These are phyloP conservation scores for Thaumetopoea pityocampa DNA, from an alignment of 1,140 invertebrate genomes.

Conservation along the genomic window DNA sequence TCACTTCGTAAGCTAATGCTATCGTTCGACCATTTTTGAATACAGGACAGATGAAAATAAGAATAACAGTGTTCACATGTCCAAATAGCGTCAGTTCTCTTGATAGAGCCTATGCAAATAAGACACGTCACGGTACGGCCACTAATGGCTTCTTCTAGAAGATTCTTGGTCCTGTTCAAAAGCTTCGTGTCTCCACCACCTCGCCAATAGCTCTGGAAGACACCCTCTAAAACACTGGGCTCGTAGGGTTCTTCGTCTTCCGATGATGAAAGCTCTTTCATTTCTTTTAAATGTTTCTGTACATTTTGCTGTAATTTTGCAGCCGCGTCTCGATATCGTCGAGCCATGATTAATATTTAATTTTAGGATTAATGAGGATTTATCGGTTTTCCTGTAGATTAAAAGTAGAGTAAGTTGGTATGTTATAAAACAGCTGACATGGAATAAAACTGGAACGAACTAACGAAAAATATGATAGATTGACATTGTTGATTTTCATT, in stretches of 20 bases:
- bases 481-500: too few relatives aligned
- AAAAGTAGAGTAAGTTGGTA: too few relatives aligned
- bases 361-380: background rate
- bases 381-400: background rate
- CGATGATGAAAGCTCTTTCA: constrained; percentile 60
- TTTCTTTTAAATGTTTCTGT: constrained; percentile 57
- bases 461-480: too few relatives aligned
- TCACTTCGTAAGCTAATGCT: constrained; percentile 84
- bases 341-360: constrained; percentile 36
- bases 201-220: constrained; percentile 55
- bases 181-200: constrained; percentile 52
- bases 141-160: constrained; percentile 85
- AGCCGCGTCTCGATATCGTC: constrained; percentile 58
- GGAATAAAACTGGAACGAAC: too few relatives aligned
- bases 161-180: constrained; percentile 78
- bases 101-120: constrained; percentile 94
- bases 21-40: constrained; percentile 95
- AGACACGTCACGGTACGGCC: constrained; percentile 90
- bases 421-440: too few relatives aligned
- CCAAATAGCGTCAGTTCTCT: constrained; percentile 90
- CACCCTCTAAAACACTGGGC: constrained; percentile 45
- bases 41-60: constrained; percentile 92
- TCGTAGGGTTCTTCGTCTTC: constrained; percentile 66
- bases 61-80: constrained; percentile 87
- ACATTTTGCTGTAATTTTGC: constrained; percentile 64